A percentile compares a stretch with the other conserved stretches of the same genome.
Conservation (phyloP, 2,888 invertebrate genomes). For the Dusona sp. region DNA sequence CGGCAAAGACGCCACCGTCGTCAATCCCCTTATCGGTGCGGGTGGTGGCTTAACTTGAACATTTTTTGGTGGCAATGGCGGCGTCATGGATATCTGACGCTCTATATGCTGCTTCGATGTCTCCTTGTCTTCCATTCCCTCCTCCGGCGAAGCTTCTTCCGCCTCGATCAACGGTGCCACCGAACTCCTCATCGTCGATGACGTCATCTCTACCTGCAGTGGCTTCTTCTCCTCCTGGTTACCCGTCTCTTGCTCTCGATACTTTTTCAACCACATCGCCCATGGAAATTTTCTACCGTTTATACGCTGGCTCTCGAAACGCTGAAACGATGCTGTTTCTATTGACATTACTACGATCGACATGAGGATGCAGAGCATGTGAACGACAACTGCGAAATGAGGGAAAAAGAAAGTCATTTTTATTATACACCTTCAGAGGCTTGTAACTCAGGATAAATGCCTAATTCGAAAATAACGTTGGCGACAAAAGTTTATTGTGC, state of each 20-base stretch:
- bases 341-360: conserved; percentile 90
- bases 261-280: conserved; percentile 86
- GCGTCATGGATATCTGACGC: conserved; percentile 80
- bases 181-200: conserved; percentile 25
- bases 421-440: neutral
- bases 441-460: neutral
- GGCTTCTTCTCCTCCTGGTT: conserved; percentile 79
- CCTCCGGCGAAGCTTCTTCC: conserved; percentile 38
- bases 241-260: conserved; percentile 78
- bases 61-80: conserved; percentile 83
- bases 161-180: conserved; percentile 15
- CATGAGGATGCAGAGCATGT: conserved; percentile 88
- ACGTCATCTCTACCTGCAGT: conserved; percentile 66
- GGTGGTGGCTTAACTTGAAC: conserved; percentile 81
- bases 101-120: conserved; percentile 71
- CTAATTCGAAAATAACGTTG: too few relatives aligned
- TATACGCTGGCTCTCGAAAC: conserved; percentile 92
- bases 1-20: conserved; percentile 79
- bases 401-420: neutral
- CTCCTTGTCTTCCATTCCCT: conserved; percentile 13
- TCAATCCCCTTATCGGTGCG: conserved; percentile 80
- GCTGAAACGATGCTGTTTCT: conserved; percentile 90
- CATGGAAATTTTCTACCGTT: conserved; percentile 91
- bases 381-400: conserved; percentile 87
- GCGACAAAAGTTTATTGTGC: too few relatives aligned